Conservation (phyloP, 2,797 vertebrate genomes). For the Leuciscus waleckii region DNA sequence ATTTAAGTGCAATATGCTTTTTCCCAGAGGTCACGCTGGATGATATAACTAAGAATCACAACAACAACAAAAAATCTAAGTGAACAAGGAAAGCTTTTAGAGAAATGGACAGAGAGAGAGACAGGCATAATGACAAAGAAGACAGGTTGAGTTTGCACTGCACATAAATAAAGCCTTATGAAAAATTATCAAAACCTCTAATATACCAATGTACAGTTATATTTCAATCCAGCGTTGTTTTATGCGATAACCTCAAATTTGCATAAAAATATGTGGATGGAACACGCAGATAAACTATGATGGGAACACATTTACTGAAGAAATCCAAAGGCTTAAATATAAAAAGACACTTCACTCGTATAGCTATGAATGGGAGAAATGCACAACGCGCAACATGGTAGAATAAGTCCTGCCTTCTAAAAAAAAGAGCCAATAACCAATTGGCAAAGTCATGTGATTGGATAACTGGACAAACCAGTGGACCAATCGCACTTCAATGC, state of each 20-base stretch:
- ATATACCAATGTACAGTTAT: no score
- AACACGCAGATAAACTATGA: no score
- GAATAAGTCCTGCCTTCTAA: no score
- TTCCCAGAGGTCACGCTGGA: background rate
- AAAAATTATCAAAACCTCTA: background rate
- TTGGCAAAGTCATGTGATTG: background rate
- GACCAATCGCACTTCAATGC: background rate
- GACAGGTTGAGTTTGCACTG: background rate
- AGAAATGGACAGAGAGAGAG: slow-evolving; percentile 12
- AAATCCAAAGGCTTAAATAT: no score
- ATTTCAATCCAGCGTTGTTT: background rate
- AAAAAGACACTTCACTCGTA: no score
- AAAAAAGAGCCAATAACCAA: no score
- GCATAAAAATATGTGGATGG: background rate
- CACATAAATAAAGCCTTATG: background rate
- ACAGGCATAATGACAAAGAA: background rate
- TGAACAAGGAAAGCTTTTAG: slow-evolving; percentile 17
- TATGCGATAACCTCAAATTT: background rate
- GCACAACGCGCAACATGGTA: no score
- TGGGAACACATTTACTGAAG: no score
- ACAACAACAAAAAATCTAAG: background rate
- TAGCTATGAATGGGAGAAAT: no score
- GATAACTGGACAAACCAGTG: background rate
- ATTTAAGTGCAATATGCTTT: slow-evolving; percentile 19
- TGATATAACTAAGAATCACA: background rate